Conservation (phyloP, 2,888 invertebrate species). For the Seladonia tumulorum region DNA sequence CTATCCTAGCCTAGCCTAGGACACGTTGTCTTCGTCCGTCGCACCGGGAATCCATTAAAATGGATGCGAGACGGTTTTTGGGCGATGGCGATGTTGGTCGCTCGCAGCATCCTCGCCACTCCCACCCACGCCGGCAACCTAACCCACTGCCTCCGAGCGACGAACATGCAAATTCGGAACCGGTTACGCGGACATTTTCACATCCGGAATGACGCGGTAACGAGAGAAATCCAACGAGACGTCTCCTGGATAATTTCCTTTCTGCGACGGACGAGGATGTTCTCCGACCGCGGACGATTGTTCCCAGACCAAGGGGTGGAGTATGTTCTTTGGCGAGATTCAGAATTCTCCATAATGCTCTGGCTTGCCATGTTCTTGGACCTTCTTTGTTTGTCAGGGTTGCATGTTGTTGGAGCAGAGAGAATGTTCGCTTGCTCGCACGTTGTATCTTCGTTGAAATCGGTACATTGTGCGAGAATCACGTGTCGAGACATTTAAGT, state of each 20-base stretch:
- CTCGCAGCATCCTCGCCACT: conserved; percentile 47
- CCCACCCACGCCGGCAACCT: conserved; percentile 39
- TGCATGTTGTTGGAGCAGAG: background rate
- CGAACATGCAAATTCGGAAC: conserved; percentile 72
- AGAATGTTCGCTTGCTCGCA: background rate
- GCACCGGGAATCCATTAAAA: conserved; percentile 68
- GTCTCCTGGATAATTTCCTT: conserved; percentile 73
- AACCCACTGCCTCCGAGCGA: conserved; percentile 60
- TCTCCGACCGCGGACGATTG: conserved; percentile 47
- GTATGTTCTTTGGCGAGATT: background rate
- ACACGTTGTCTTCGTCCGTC: conserved; percentile 14
- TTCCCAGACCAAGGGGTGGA: background rate
- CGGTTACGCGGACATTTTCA: conserved; percentile 72
- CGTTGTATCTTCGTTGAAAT: background rate
- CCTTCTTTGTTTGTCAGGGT: background rate
- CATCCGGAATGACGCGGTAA: conserved; percentile 72
- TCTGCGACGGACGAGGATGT: conserved; percentile 59
- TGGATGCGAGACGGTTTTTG: conserved; percentile 73
- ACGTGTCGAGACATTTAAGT: background rate
- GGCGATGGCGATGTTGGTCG: conserved; percentile 59
- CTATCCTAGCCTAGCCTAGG: conserved; percentile 9
- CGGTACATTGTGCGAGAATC: too few relatives aligned
- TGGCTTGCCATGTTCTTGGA: background rate
- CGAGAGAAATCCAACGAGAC: conserved; percentile 74
- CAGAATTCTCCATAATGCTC: background rate